phyloP scores from a whole-genome alignment of 2,113 vertebrate genomes.

The Lepidothrix coronata region DNA sequence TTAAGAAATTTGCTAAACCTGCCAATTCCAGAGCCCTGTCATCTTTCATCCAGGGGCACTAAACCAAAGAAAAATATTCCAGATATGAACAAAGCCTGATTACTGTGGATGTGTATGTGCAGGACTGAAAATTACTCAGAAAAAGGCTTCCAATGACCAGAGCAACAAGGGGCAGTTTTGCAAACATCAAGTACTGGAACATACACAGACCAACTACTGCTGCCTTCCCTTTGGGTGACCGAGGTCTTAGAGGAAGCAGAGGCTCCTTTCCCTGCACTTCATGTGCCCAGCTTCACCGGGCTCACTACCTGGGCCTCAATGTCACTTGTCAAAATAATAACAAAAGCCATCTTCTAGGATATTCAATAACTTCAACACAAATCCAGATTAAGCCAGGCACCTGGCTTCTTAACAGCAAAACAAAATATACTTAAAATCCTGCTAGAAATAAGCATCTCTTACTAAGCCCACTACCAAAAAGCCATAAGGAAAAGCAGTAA shows the following conservation, averaged over 20 bases:
- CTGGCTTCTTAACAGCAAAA: background rate
- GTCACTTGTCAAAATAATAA: background rate
- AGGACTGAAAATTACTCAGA: background rate
- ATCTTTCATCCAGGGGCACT: background rate
- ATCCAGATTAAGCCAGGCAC: background rate
- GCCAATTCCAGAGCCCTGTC: background rate
- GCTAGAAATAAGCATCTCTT: background rate
- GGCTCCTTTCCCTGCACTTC: background rate
- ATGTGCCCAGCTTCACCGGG: background rate
- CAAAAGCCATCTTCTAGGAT: background rate
- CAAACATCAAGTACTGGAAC: background rate
- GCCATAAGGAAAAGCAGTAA: background rate
- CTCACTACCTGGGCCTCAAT: background rate
- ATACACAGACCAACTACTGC: background rate
- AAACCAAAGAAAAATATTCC: background rate
- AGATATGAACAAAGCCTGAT: background rate
- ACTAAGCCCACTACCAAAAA: background rate
- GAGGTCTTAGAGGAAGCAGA: background rate
- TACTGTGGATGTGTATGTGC: background rate
- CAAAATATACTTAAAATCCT: background rate
- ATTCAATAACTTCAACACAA: background rate
- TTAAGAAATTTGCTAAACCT: background rate
- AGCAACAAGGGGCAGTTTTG: background rate
- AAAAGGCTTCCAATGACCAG: background rate
- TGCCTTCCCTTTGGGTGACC: fast-evolving